These are phyloP conservation scores for Congeria kusceri DNA, from an alignment of 2,888 invertebrate genomes.

Conservation along the genomic window DNA sequence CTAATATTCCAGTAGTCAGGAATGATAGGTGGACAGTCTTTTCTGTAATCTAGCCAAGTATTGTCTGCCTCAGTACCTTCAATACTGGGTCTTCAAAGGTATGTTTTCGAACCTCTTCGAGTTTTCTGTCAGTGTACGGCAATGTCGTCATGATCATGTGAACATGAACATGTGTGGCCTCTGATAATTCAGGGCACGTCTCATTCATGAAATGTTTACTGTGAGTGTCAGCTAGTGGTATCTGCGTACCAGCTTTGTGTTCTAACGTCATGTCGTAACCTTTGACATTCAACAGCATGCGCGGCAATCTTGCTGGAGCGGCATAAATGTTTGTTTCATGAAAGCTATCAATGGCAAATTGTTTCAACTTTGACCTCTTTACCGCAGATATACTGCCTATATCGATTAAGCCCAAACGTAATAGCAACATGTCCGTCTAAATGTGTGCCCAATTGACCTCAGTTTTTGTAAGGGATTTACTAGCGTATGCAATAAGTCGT, in stretches of 20 bases:
- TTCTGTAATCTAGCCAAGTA: slow-evolving; percentile 18
- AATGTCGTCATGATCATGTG: slow-evolving; percentile 42
- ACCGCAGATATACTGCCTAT: slow-evolving; percentile 55
- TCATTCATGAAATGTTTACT: slow-evolving; percentile 30
- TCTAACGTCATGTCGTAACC: slow-evolving; percentile 27
- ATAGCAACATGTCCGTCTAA: slow-evolving; percentile 57
- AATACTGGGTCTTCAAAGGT: slow-evolving; percentile 38
- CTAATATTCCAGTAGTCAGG: slow-evolving; percentile 33
- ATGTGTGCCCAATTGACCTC: slow-evolving; percentile 59
- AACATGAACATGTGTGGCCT: slow-evolving; percentile 47
- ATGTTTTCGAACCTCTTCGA: slow-evolving; percentile 36
- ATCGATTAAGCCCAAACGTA: slow-evolving; percentile 49
- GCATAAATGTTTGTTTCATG: slow-evolving; percentile 19
- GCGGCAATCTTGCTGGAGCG: slow-evolving; percentile 26
- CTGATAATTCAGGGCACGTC: slow-evolving; percentile 44
- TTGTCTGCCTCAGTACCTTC: background rate
- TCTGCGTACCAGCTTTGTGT: slow-evolving; percentile 20
- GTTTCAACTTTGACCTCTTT: slow-evolving; percentile 45
- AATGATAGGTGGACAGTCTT: slow-evolving; percentile 4
- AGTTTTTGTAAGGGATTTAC: slow-evolving; percentile 49
- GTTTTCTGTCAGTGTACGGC: slow-evolving; percentile 47
- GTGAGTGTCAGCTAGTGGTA: slow-evolving; percentile 26
- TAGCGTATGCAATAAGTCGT: slow-evolving; percentile 62
- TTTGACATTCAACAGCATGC: slow-evolving; percentile 30
- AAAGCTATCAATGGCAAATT: slow-evolving; percentile 53